These are phyloP conservation scores for Melipona quadrifasciata DNA, from an alignment of 1,140 invertebrate genomes.

Conservation along the genomic window DNA sequence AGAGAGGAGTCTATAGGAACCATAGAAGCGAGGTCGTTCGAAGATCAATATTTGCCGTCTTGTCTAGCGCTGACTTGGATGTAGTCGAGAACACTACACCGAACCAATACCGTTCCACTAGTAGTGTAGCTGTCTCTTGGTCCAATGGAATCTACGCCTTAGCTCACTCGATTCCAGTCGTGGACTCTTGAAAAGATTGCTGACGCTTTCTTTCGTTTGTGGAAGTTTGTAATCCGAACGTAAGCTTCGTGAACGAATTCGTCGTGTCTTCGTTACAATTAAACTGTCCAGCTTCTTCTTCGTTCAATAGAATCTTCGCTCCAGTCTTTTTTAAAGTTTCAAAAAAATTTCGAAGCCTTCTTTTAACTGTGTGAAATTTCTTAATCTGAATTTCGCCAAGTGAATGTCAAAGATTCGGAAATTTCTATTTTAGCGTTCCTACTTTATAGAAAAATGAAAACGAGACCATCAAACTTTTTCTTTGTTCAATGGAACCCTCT, in stretches of 20 bases:
- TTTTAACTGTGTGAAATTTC: too few relatives aligned
- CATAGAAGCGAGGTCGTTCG: background rate
- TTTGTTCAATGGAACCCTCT: background rate
- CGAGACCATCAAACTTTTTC: background rate
- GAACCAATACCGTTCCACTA: background rate
- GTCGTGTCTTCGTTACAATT: background rate
- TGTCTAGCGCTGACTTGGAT: conserved; percentile 32
- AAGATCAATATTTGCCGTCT: conserved; percentile 46
- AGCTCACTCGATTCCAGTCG: background rate
- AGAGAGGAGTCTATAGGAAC: too few relatives aligned
- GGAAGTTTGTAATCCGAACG: background rate
- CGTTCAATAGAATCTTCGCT: background rate
- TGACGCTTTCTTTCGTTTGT: background rate
- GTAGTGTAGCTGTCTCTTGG: background rate
- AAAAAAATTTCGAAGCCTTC: too few relatives aligned
- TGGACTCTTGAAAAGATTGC: background rate
- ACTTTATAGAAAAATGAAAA: background rate
- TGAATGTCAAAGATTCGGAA: background rate
- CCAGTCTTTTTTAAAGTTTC: background rate
- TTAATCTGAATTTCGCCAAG: too few relatives aligned
- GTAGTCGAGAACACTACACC: conserved; percentile 16
- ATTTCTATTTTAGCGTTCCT: background rate
- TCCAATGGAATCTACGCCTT: background rate
- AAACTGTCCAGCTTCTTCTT: background rate
- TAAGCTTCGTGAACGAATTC: background rate